Evolutionary conservation across 2,888 invertebrate genomes (phyloP).

Genomic region (Aphidoletes aphidimyza): DNA sequence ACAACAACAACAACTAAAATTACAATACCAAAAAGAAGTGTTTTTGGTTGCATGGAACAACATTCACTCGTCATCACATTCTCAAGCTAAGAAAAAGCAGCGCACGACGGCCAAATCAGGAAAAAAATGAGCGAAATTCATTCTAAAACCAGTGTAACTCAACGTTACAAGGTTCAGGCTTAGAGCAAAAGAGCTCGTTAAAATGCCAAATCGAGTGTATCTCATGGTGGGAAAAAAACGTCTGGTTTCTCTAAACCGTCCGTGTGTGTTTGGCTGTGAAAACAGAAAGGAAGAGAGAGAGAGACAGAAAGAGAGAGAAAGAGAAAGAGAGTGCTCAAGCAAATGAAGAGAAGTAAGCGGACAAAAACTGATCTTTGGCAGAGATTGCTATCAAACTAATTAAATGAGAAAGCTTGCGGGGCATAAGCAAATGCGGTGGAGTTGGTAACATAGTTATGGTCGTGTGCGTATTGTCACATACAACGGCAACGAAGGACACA

Average conservation of each 20-base stretch:
- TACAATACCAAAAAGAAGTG: background rate
- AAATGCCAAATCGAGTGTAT: constrained; percentile 31
- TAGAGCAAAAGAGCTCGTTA: constrained; percentile 10
- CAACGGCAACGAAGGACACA: too few relatives aligned
- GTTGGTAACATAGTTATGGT: constrained; percentile 40
- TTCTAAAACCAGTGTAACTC: background rate
- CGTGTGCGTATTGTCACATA: constrained; percentile 20
- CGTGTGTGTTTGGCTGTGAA: background rate
- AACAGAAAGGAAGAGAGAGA: too few relatives aligned
- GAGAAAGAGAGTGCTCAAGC: background rate
- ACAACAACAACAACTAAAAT: background rate
- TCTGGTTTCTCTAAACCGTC: too few relatives aligned
- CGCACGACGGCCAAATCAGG: constrained; percentile 11
- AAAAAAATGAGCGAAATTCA: too few relatives aligned
- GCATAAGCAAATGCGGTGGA: constrained; percentile 2
- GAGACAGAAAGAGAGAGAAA: background rate
- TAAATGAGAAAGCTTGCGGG: constrained; percentile 41
- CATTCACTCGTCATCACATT: constrained; percentile 46
- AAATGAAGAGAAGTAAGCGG: background rate
- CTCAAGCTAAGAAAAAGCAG: background rate
- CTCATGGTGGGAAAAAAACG: background rate
- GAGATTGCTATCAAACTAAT: constrained; percentile 28
- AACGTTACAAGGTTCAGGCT: constrained; percentile 1
- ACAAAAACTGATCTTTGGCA: constrained; percentile 31
- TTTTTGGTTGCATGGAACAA: constrained; percentile 8